A percentile compares a stretch with the other conserved stretches of the same genome.
These are phyloP conservation scores for Oreortyx pictus DNA, from an alignment of 2,797 vertebrate species.

Conservation along the genomic window DNA sequence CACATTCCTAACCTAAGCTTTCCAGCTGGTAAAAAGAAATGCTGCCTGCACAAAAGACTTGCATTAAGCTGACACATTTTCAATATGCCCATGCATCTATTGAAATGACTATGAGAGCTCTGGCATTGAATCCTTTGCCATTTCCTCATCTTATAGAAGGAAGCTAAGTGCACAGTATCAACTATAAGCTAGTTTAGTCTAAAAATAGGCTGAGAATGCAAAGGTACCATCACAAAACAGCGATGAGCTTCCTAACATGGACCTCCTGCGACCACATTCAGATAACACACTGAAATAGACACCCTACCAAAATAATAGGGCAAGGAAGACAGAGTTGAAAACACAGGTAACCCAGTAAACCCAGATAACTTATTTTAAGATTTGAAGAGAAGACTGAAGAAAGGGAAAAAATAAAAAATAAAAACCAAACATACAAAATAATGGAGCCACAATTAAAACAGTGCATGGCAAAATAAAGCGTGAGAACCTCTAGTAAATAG, in stretches of 20 bases:
- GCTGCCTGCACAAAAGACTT: neutral
- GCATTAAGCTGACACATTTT: neutral
- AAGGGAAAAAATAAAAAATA: neutral
- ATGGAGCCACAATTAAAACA: neutral
- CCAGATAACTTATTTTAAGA: neutral
- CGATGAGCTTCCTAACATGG: neutral
- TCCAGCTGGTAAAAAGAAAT: neutral
- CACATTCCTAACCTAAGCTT: neutral
- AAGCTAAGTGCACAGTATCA: neutral
- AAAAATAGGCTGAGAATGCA: neutral
- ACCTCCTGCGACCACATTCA: neutral
- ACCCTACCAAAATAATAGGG: neutral
- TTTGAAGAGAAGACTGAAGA: neutral
- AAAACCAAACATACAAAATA: neutral
- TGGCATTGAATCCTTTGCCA: neutral
- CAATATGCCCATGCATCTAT: neutral
- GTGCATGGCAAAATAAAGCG: neutral
- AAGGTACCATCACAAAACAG: neutral
- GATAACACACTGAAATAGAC: neutral
- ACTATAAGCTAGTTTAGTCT: neutral
- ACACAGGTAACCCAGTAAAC: neutral
- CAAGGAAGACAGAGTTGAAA: neutral
- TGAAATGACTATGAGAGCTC: neutral
- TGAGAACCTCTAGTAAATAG: neutral
- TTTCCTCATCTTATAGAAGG: neutral